Percentiles rank a stretch among this genome's conserved stretches.
Conservation (phyloP, 2,797 vertebrate species). For the Yasuhikotakia modesta region DNA sequence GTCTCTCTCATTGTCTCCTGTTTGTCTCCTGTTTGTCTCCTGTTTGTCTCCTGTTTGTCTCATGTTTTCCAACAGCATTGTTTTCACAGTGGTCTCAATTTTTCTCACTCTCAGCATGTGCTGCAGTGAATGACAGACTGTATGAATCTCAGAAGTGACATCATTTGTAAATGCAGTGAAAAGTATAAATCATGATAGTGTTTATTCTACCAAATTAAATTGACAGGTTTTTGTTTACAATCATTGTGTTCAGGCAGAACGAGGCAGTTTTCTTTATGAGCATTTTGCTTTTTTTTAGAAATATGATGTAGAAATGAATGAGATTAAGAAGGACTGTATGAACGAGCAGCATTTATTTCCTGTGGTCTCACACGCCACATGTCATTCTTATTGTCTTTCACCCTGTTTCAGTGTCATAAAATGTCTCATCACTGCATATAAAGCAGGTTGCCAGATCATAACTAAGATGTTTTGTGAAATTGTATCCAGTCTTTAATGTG, state of each 20-base stretch:
- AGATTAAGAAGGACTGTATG: not conserved
- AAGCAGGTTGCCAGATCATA: not conserved
- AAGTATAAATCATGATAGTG: no score
- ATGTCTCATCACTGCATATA: not conserved
- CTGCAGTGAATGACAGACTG: no score
- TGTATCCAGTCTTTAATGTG: not conserved
- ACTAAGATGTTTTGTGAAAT: not conserved
- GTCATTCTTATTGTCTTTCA: not conserved
- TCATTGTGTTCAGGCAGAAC: not conserved
- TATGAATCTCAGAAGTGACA: no score
- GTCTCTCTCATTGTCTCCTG: no score
- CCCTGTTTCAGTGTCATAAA: not conserved
- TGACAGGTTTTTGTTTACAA: not conserved
- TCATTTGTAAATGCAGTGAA: not conserved
- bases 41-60: conserved; percentile 16
- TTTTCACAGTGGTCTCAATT: not conserved
- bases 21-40: not conserved
- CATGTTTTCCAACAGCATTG: not conserved
- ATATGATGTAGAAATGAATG: not conserved
- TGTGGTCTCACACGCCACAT: not conserved
- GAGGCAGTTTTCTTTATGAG: no score
- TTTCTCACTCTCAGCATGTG: not conserved
- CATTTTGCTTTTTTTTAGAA: no score
- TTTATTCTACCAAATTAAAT: not conserved
- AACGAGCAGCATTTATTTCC: not conserved